phyloP scores from a whole-genome alignment of 2,113 vertebrate genomes.

The Falco punctatus region DNA sequence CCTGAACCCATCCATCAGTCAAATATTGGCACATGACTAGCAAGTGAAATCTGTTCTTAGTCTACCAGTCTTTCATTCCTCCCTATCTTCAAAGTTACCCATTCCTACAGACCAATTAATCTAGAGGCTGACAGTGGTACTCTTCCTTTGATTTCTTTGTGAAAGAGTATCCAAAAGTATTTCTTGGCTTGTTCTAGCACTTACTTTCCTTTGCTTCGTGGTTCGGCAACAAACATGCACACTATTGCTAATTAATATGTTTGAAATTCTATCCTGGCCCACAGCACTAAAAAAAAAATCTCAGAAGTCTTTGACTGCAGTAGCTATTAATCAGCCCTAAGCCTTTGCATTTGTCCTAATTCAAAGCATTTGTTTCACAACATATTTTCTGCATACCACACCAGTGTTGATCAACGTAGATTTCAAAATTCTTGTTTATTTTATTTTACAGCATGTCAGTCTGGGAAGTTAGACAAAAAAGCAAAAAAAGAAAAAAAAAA shows the following conservation, averaged over 20 bases:
- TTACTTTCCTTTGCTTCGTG: conserved; percentile 54
- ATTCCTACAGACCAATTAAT: conserved; percentile 40
- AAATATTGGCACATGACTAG: not conserved
- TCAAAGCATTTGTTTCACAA: conserved; percentile 61
- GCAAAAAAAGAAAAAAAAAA: not conserved
- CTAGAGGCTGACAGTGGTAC: conserved; percentile 1
- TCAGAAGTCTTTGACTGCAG: conserved; percentile 51
- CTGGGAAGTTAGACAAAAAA: conserved; percentile 55
- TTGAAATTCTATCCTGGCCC: conserved; percentile 63
- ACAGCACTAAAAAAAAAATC: conserved; percentile 26
- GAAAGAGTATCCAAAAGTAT: conserved; percentile 45
- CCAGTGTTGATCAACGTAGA: conserved; percentile 35
- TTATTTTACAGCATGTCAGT: conserved; percentile 34
- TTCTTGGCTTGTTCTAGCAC: conserved; percentile 56
- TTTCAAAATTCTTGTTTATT: conserved; percentile 61
- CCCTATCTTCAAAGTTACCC: conserved; percentile 30
- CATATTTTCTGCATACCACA: conserved; percentile 49
- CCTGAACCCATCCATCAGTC: conserved; percentile 16
- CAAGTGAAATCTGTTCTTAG: conserved; percentile 12
- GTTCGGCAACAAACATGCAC: conserved; percentile 61
- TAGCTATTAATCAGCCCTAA: conserved; percentile 58
- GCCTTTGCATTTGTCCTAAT: conserved; percentile 56
- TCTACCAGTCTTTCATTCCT: conserved; percentile 15
- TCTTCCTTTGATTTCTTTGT: conserved; percentile 53
- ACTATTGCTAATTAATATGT: conserved; percentile 66